These are phyloP conservation scores for Paramisgurnus dabryanus DNA, from an alignment of 2,113 vertebrate genomes.

Conservation along the genomic window DNA sequence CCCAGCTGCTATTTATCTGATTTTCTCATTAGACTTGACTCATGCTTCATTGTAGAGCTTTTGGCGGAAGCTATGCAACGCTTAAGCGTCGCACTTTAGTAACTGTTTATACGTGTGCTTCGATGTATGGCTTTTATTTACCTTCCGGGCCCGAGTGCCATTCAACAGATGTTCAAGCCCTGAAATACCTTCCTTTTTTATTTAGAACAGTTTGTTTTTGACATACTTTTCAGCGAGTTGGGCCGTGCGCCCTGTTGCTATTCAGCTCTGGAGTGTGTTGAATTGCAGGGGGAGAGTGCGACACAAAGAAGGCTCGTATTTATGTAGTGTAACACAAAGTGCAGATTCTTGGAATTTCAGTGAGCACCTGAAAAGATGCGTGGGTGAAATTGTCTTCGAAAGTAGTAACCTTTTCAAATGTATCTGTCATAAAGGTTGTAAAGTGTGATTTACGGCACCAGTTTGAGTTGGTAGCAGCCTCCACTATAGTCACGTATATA, in stretches of 20 bases:
- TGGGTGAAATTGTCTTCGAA: slow-evolving; percentile 26
- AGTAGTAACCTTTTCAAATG: slow-evolving; percentile 31
- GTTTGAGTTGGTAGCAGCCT: slow-evolving; percentile 33
- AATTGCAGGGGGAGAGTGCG: slow-evolving; percentile 44
- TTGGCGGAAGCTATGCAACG: slow-evolving; percentile 63
- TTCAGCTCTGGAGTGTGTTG: slow-evolving; percentile 45
- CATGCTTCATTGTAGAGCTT: slow-evolving; percentile 73
- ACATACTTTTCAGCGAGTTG: slow-evolving; percentile 44
- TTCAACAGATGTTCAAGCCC: slow-evolving; percentile 17
- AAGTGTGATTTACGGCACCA: slow-evolving; percentile 22
- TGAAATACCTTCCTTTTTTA: slow-evolving; percentile 42
- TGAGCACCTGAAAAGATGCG: slow-evolving; percentile 34
- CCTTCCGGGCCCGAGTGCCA: slow-evolving; percentile 19
- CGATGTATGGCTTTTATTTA: slow-evolving; percentile 38
- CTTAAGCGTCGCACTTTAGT: slow-evolving; percentile 56
- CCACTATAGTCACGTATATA: slow-evolving; percentile 11
- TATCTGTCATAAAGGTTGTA: slow-evolving; percentile 17
- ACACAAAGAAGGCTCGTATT: slow-evolving; percentile 39
- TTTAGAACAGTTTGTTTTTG: slow-evolving; percentile 40
- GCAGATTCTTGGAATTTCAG: slow-evolving; percentile 33
- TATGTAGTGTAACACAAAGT: slow-evolving; percentile 40
- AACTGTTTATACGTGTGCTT: slow-evolving; percentile 51
- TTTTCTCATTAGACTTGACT: slow-evolving; percentile 81
- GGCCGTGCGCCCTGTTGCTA: slow-evolving; percentile 36
- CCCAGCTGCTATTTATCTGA: slow-evolving; percentile 79